These are phyloP conservation scores for Dinothrombium tinctorium DNA, from an alignment of 1,140 invertebrate genomes.

Conservation along the genomic window DNA sequence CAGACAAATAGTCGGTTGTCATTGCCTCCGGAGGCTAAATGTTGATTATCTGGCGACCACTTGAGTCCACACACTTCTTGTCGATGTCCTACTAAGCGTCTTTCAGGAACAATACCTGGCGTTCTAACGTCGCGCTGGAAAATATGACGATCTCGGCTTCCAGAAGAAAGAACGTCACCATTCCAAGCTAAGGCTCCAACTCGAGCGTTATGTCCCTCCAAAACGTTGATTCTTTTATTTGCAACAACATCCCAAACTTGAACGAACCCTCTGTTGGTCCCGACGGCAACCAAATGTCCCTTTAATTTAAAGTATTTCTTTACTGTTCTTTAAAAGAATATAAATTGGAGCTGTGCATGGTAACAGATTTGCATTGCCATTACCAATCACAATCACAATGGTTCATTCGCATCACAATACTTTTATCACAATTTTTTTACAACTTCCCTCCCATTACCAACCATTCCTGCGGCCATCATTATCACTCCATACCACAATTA, in stretches of 20 bases:
- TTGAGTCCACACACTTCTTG: conserved; percentile 96
- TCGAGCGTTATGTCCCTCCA: conserved; percentile 70
- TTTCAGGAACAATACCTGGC: conserved; percentile 44
- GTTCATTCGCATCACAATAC: too few relatives aligned
- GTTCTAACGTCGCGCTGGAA: conserved; percentile 80
- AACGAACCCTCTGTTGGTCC: conserved; percentile 85
- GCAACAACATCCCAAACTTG: conserved; percentile 91
- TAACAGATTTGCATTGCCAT: too few relatives aligned
- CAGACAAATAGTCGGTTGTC: conserved; percentile 96
- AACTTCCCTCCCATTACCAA: too few relatives aligned
- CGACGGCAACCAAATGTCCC: conserved; percentile 87
- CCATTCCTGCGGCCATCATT: too few relatives aligned
- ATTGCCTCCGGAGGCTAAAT: conserved; percentile 92
- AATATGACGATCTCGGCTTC: conserved; percentile 79
- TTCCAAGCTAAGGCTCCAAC: conserved; percentile 91
- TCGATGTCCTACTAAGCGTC: conserved; percentile 63
- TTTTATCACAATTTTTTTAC: too few relatives aligned
- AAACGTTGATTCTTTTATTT: conserved; percentile 71
- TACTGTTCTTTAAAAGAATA: too few relatives aligned
- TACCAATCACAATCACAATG: too few relatives aligned
- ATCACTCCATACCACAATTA: too few relatives aligned
- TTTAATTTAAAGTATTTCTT: too few relatives aligned
- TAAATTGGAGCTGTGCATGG: too few relatives aligned
- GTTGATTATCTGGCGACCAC: conserved; percentile 97
- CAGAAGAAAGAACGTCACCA: conserved; percentile 84